A percentile compares a stretch with the other conserved stretches of the same genome.
Conservation (phyloP, 2,888 invertebrate species). For the Hylaea fasciaria region DNA sequence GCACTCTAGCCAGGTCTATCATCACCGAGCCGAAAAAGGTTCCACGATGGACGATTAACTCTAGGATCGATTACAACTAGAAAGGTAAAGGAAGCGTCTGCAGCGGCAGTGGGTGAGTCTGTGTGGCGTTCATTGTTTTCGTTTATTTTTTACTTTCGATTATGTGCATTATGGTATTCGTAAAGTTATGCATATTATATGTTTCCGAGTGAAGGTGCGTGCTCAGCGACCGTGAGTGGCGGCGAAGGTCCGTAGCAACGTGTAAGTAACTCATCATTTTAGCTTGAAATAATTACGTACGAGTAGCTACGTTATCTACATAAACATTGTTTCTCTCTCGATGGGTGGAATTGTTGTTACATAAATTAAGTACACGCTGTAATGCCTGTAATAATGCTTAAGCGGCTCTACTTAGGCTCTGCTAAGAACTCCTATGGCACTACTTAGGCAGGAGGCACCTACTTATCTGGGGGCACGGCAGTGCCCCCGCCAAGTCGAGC, state of each 20-base stretch:
- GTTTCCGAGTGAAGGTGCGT: slow-evolving; percentile 25
- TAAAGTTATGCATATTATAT: slow-evolving; percentile 9
- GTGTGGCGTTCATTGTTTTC: slow-evolving; percentile 1
- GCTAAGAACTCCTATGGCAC: not conserved
- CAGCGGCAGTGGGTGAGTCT: not conserved
- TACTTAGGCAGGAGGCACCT: not conserved
- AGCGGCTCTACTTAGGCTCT: not conserved
- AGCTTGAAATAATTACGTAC: too few species aligned
- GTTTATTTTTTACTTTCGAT: slow-evolving; percentile 16
- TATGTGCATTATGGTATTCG: slow-evolving; percentile 8
- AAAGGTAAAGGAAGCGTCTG: not conserved
- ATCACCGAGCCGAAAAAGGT: too few species aligned
- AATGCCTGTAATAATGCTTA: not conserved
- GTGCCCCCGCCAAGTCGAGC: too few species aligned
- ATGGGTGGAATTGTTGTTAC: not conserved
- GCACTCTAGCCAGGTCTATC: not conserved
- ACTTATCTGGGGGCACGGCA: too few species aligned
- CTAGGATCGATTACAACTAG: too few species aligned
- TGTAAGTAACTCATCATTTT: not conserved
- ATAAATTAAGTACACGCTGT: not conserved
- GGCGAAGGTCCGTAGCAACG: not conserved
- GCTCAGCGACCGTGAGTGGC: slow-evolving; percentile 23
- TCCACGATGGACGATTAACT: too few species aligned
- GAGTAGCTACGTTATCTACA: not conserved
- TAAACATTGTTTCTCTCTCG: slow-evolving; percentile 3